Evolutionary conservation across 2,888 invertebrate species (phyloP).

Genomic region (Ashinkailepas kermadecensis): DNA sequence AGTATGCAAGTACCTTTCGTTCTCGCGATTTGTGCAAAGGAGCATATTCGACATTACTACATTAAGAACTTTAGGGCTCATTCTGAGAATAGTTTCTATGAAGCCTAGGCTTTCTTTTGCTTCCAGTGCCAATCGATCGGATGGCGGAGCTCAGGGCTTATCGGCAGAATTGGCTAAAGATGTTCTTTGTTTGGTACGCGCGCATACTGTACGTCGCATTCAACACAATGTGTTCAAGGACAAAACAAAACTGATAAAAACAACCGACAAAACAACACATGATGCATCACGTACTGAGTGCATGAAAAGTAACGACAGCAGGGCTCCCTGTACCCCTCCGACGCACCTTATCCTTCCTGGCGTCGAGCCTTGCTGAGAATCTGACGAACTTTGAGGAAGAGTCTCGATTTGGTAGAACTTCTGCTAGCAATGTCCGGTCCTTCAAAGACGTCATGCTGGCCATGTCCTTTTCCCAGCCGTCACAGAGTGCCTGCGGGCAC

Average conservation of each 20-base stretch:
- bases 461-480: neutral
- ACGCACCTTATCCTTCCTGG: neutral
- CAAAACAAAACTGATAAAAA: neutral
- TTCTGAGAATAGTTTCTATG: too few relatives aligned
- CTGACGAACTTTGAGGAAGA: neutral
- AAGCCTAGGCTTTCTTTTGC: too few relatives aligned
- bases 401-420: neutral
- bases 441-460: neutral
- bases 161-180: too few relatives aligned
- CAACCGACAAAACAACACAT: neutral
- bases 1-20: too few relatives aligned
- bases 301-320: neutral
- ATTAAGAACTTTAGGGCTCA: too few relatives aligned
- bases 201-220: too few relatives aligned
- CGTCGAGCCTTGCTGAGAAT: neutral
- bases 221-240: neutral
- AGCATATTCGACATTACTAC: too few relatives aligned
- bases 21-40: too few relatives aligned
- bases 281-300: neutral
- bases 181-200: too few relatives aligned
- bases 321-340: neutral
- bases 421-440: neutral
- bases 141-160: too few relatives aligned
- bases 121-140: too few relatives aligned
- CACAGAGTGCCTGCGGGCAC: neutral